phyloP scores from a whole-genome alignment of 2,797 vertebrate species.

The Pipistrellus pygmaeus region DNA sequence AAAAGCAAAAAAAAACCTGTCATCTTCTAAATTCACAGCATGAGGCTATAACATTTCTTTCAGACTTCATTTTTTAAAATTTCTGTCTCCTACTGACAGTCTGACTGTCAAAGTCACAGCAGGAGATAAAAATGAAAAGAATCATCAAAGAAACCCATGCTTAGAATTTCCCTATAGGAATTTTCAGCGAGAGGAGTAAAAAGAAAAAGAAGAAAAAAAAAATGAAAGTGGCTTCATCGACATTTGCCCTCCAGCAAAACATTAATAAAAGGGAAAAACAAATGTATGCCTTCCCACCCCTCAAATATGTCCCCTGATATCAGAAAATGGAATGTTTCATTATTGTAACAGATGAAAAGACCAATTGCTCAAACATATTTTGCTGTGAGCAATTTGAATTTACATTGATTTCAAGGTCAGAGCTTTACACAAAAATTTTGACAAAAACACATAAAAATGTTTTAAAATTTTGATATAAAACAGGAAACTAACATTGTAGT shows the following conservation, averaged over 20 bases:
- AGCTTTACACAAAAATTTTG: not conserved
- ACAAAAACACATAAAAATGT: not conserved
- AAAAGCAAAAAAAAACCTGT: slow-evolving; percentile 71
- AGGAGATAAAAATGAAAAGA: slow-evolving; percentile 81
- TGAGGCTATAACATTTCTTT: slow-evolving; percentile 77
- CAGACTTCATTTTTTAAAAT: slow-evolving; percentile 79
- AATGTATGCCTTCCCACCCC: slow-evolving; percentile 70
- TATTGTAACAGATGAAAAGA: slow-evolving; percentile 69
- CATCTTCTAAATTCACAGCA: slow-evolving; percentile 80
- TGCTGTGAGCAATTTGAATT: slow-evolving; percentile 26
- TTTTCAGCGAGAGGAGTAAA: slow-evolving; percentile 73
- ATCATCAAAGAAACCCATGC: slow-evolving; percentile 77
- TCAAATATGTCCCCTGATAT: slow-evolving; percentile 69
- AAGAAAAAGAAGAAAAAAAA: slow-evolving; percentile 67
- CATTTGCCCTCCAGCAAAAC: slow-evolving; percentile 82
- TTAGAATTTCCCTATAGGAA: slow-evolving; percentile 80
- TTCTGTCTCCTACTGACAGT: slow-evolving; percentile 79
- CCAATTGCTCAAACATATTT: slow-evolving; percentile 64
- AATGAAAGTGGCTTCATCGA: slow-evolving; percentile 79
- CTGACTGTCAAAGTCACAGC: slow-evolving; percentile 82
- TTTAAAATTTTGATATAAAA: slow-evolving; percentile 34
- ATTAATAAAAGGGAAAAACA: slow-evolving; percentile 82
- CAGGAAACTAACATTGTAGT: not conserved
- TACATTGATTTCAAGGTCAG: slow-evolving; percentile 58
- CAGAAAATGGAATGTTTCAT: slow-evolving; percentile 68